These are phyloP conservation scores for Ochropleura leucogaster DNA, from an alignment of 2,888 invertebrate genomes.

Conservation along the genomic window DNA sequence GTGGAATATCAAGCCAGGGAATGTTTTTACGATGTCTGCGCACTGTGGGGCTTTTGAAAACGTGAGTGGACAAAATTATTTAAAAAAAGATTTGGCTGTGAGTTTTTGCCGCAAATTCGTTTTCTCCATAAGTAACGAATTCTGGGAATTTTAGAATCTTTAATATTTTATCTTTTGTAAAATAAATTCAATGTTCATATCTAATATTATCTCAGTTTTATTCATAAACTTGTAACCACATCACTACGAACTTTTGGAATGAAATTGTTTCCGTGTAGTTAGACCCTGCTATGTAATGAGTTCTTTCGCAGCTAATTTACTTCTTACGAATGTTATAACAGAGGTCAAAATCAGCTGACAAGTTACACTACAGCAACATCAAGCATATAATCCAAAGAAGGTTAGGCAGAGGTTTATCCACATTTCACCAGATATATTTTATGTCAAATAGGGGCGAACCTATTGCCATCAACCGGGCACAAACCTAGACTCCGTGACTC, in stretches of 20 bases:
- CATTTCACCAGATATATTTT: no score
- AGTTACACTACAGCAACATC: neutral
- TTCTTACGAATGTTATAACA: neutral
- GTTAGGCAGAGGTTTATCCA: no score
- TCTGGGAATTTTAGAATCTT: neutral
- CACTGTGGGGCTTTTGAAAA: slow-evolving; percentile 27
- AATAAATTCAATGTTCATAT: neutral
- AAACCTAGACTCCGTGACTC: no score
- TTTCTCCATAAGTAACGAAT: neutral
- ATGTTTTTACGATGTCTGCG: slow-evolving; percentile 84
- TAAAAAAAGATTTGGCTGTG: no score
- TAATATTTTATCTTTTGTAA: neutral
- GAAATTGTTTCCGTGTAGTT: neutral
- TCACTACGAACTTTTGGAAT: neutral
- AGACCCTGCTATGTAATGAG: neutral
- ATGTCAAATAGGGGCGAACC: no score
- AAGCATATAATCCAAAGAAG: no score
- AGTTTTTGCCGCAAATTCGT: neutral
- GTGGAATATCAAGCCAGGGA: slow-evolving; percentile 82
- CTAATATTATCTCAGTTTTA: neutral
- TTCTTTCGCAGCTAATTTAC: neutral
- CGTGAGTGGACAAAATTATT: neutral
- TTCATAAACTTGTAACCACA: neutral
- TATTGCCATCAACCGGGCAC: no score
- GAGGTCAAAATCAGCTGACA: neutral